Evolutionary conservation across 1,140 invertebrate genomes (phyloP).

Genomic region (Argopecten irradians): DNA sequence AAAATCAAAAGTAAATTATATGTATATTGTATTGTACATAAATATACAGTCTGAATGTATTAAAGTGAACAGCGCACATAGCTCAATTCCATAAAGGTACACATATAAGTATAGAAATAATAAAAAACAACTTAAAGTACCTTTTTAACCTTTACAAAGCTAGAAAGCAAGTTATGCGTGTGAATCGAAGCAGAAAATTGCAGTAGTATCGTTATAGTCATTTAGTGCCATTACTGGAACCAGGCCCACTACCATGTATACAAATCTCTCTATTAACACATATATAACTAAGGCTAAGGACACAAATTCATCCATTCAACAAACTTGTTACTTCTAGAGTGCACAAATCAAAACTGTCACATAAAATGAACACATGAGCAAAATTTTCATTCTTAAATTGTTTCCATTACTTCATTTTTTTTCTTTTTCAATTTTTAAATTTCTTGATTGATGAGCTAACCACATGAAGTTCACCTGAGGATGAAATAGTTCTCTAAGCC

Average conservation of each 20-base stretch:
- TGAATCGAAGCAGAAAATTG: constrained; percentile 18
- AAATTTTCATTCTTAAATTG: background rate
- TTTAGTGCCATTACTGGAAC: background rate
- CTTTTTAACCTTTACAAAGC: constrained; percentile 1
- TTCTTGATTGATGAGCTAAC: background rate
- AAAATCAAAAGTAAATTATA: too few relatives aligned
- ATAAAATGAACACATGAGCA: background rate
- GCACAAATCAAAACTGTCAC: background rate
- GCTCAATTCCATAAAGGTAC: background rate
- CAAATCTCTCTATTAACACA: background rate
- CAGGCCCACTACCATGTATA: background rate
- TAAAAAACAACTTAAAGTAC: background rate
- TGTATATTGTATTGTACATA: too few relatives aligned
- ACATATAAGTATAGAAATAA: background rate
- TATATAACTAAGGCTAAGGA: background rate
- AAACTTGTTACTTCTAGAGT: background rate
- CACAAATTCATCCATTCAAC: background rate
- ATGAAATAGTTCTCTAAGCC: background rate
- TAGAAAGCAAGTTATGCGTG: background rate
- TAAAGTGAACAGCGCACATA: background rate
- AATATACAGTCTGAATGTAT: too few relatives aligned
- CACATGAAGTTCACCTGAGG: background rate
- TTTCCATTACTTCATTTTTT: too few relatives aligned
- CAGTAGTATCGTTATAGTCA: background rate
- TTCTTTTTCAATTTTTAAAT: background rate